A percentile compares a stretch with the other conserved stretches of the same genome.
These are phyloP conservation scores for Megalurothrips usitatus DNA, from an alignment of 2,888 invertebrate species.

Conservation along the genomic window DNA sequence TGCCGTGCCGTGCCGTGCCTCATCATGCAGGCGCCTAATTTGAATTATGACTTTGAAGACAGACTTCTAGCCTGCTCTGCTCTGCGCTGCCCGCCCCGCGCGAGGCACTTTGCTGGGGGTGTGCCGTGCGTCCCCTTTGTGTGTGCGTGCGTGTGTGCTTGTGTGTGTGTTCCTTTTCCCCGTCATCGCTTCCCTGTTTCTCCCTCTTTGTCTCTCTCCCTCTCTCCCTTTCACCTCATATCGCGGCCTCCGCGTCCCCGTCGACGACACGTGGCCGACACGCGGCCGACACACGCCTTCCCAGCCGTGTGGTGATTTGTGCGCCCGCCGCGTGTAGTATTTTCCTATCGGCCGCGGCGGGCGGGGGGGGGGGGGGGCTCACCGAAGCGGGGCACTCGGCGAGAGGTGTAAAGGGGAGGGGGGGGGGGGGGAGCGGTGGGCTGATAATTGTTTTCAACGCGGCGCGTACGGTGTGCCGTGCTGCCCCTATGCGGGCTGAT, in stretches of 20 bases:
- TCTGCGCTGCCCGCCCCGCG: not conserved
- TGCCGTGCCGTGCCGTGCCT: not conserved
- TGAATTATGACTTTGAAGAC: conserved; percentile 12
- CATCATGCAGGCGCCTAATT: conserved; percentile 15
- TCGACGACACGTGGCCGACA: too few species aligned
- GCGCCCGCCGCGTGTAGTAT: not conserved
- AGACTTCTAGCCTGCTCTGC: not conserved
- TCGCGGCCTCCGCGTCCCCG: too few species aligned
- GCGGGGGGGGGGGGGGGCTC: too few species aligned
- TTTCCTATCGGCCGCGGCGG: not conserved
- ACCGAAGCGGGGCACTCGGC: too few species aligned
- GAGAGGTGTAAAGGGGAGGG: too few species aligned
- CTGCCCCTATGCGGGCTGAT: too few species aligned
- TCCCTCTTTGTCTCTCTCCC: not conserved
- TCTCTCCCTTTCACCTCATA: too few species aligned
- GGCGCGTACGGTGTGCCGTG: too few species aligned
- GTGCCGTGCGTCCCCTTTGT: not conserved
- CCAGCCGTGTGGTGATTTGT: not conserved
- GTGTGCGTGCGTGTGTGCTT: too few species aligned
- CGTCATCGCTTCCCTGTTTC: not conserved
- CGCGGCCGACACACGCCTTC: too few species aligned
- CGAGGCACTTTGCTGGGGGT: not conserved
- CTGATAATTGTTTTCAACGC: not conserved
- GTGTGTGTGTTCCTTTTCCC: too few species aligned
- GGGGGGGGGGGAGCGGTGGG: too few species aligned